Percentiles rank a stretch among this genome's conserved stretches.
Evolutionary conservation across 2,888 invertebrate species (phyloP).

Genomic region (Gerosis bhagava): DNA sequence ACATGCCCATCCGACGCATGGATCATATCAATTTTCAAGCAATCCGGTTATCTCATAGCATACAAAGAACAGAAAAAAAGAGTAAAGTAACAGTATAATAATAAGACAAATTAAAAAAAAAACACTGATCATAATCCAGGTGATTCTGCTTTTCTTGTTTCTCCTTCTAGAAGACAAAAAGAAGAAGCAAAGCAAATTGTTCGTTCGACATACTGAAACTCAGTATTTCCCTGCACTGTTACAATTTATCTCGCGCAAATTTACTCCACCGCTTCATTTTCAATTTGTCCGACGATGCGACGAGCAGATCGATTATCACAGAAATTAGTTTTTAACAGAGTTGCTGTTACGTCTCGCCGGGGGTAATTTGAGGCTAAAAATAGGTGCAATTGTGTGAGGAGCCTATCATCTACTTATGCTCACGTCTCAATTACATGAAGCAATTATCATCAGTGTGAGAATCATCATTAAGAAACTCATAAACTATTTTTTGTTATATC

Average conservation of each 20-base stretch:
- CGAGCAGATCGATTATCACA: conserved; percentile 22
- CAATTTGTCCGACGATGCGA: conserved; percentile 24
- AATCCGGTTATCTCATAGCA: too few species aligned
- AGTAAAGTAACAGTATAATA: too few species aligned
- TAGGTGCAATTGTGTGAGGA: conserved; percentile 39
- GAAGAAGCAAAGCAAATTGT: too few species aligned
- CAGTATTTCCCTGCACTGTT: neutral
- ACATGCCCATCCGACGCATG: too few species aligned
- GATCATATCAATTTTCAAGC: too few species aligned
- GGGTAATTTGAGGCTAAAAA: conserved; percentile 49
- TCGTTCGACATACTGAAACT: too few species aligned
- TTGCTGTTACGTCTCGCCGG: conserved; percentile 41
- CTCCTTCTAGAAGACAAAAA: too few species aligned
- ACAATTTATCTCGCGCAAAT: conserved; percentile 4
- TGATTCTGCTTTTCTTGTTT: too few species aligned
- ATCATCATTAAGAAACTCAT: conserved; percentile 23
- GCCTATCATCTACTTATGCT: conserved; percentile 13
- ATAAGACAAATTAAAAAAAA: neutral
- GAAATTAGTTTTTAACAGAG: conserved; percentile 56
- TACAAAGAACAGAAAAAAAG: too few species aligned
- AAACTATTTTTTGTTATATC: conserved; percentile 17
- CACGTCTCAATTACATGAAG: conserved; percentile 22
- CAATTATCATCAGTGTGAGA: conserved; percentile 22
- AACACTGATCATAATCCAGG: too few species aligned
- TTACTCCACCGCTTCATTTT: conserved; percentile 12